Base-by-base conservation (phyloP, 2,113 vertebrate species). In the Brachyistius frenatus region DNA sequence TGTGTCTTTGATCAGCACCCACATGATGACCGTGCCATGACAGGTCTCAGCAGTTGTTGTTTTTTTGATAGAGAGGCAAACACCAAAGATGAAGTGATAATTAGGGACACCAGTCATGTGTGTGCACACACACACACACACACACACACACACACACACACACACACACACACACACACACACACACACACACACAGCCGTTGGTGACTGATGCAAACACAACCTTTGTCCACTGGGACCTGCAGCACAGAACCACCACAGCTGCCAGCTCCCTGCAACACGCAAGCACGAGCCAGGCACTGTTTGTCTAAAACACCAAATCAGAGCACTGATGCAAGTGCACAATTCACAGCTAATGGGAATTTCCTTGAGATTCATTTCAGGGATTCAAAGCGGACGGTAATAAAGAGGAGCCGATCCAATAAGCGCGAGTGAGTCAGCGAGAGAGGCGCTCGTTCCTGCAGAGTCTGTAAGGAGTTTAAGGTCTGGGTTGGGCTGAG, bases 401-500 rank as follows among this genome's bases (percentile, higher is more conserved):
- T 73, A 66, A 63, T 53, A 61, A 73, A 68, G 23, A 23, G 10
- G 15, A 67, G 75, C 32, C 47, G 5, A 54, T 81, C 66, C 68
- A 77, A 71, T 79, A 66, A 80, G 36, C 52, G 2, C 3, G 41
- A 76, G 55, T 23, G 60, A 76, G 73, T 49, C 66, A 23, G 62
- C 5, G 56, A 64, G 66, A 39, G 69, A 56, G 66, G 86, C 49
- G 36, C 66, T 8, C 61, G 36, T 66, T 60, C 80, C 68, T 80
- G 52, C 70, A 49, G 44, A 78, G 49, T 64, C n/a, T 71, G 14
- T 65, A 35, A 70, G 32, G 46, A 75, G 54, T 86, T 58, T 66
- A 44, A 47, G 64, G 69, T 61, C 36, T 44, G 73, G 87, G 73
- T 55, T 81, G 81, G 75, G 81, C 78, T 62, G 64, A 72, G 81